Evolutionary conservation across 2,113 vertebrate genomes (phyloP).

Genomic region (Eleginops maclovinus): DNA sequence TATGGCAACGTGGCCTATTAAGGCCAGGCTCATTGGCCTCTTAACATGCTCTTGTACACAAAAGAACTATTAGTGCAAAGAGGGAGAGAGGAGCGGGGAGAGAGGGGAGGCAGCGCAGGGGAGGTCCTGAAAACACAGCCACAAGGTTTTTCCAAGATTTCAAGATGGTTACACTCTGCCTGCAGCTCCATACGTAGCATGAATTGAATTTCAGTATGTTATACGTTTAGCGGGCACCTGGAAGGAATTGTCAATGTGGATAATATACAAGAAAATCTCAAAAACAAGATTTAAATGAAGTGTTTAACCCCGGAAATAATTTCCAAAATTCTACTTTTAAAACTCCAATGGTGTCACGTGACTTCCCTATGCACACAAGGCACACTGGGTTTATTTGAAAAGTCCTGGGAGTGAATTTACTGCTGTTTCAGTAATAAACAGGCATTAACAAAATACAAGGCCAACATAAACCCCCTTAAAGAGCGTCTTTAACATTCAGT

Average conservation of each 20-base stretch:
- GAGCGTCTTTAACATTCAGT: slow-evolving; percentile 62
- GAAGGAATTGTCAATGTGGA: background rate
- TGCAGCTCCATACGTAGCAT: background rate
- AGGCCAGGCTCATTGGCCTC: slow-evolving; percentile 86
- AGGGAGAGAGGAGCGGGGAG: slow-evolving; percentile 68
- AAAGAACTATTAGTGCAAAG: slow-evolving; percentile 87
- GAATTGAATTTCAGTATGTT: background rate
- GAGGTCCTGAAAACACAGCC: slow-evolving; percentile 68
- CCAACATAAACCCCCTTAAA: slow-evolving; percentile 58
- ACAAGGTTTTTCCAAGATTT: slow-evolving; percentile 67
- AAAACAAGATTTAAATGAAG: background rate
- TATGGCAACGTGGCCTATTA: slow-evolving; percentile 83
- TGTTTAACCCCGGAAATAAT: background rate
- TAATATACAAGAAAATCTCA: background rate
- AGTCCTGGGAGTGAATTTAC: slow-evolving; percentile 64
- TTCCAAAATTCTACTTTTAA: background rate
- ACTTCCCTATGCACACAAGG: slow-evolving; percentile 45
- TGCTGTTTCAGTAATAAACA: slow-evolving; percentile 73
- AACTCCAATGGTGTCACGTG: slow-evolving; percentile 20
- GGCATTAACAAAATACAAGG: slow-evolving; percentile 64
- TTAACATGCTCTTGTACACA: slow-evolving; percentile 87
- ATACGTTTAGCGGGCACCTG: background rate
- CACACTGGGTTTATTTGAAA: slow-evolving; percentile 60
- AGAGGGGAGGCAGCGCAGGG: slow-evolving; percentile 69
- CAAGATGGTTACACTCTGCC: slow-evolving; percentile 48